A percentile compares a stretch with the other conserved stretches of the same genome.
phyloP scores from a whole-genome alignment of 2,113 vertebrate species.

The Mellivora capensis region DNA sequence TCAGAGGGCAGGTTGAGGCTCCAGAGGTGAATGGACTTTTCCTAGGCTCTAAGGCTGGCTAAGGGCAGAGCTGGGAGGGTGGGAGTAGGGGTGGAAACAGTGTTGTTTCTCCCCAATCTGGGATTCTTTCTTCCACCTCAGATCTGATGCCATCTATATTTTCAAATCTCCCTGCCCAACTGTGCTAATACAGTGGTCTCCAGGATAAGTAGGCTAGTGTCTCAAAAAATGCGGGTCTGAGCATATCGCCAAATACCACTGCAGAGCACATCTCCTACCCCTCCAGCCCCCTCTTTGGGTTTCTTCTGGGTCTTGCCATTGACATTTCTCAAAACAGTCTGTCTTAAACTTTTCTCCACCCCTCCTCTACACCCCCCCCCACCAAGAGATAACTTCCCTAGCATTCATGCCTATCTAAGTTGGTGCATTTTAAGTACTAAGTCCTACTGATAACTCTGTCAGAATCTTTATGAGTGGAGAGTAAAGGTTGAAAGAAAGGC shows the following conservation, averaged over 20 bases:
- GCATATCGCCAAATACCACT: no score
- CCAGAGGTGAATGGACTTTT: background rate
- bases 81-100: background rate
- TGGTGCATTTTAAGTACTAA: background rate
- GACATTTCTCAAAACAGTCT: background rate
- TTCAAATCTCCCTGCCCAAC: background rate
- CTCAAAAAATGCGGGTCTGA: background rate
- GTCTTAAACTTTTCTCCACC: background rate
- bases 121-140: background rate
- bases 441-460: background rate
- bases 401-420: background rate
- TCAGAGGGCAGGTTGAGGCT: background rate
- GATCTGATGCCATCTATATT: background rate
- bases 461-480: background rate
- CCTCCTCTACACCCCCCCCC: accelerated
- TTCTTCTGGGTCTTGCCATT: background rate
- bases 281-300: background rate
- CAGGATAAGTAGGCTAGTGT: background rate
- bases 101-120: background rate
- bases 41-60: accelerated
- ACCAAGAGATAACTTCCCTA: background rate
- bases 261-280: no score
- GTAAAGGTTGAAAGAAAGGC: background rate
- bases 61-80: background rate
- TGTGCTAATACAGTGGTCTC: background rate